Conservation (phyloP, 2,888 invertebrate species). For the Drosophila emarginata region DNA sequence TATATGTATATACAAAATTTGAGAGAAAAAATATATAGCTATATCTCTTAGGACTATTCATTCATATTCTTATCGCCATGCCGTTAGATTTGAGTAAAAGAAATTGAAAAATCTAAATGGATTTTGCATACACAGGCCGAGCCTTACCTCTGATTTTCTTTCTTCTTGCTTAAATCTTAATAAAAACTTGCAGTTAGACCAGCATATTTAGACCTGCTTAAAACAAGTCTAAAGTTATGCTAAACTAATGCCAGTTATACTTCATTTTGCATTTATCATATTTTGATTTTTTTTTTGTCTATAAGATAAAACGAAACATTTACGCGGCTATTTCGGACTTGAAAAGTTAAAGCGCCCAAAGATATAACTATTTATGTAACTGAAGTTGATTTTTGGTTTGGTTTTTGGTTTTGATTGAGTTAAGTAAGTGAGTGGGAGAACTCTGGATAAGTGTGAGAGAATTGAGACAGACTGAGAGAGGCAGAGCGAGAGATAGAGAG, state of each 20-base stretch:
- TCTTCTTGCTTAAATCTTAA: constrained; percentile 20
- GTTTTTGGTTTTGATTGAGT: constrained; percentile 30
- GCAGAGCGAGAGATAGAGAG: constrained; percentile 31
- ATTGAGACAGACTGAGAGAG: constrained; percentile 46
- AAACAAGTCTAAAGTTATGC: constrained; percentile 34
- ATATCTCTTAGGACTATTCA: constrained; percentile 52
- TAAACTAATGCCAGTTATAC: constrained; percentile 25
- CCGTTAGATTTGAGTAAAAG: constrained; percentile 45
- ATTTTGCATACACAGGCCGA: constrained; percentile 56
- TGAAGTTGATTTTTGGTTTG: constrained; percentile 34
- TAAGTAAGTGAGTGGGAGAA: constrained; percentile 78
- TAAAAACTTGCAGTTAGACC: constrained; percentile 40
- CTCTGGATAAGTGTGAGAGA: constrained; percentile 78
- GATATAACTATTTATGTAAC: constrained; percentile 44
- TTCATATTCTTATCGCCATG: constrained; percentile 50
- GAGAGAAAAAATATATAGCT: constrained; percentile 11
- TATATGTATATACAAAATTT: constrained; percentile 15
- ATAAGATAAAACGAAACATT: constrained; percentile 76
- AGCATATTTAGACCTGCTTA: constrained; percentile 48
- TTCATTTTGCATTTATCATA: constrained; percentile 24
- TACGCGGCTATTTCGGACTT: constrained; percentile 82
- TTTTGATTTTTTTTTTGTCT: constrained; percentile 5
- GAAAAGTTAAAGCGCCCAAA: constrained; percentile 80
- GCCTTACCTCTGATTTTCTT: constrained; percentile 60
- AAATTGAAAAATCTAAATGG: constrained; percentile 43